phyloP scores from a whole-genome alignment of 2,797 vertebrate genomes.

The Rhincodon typus region DNA sequence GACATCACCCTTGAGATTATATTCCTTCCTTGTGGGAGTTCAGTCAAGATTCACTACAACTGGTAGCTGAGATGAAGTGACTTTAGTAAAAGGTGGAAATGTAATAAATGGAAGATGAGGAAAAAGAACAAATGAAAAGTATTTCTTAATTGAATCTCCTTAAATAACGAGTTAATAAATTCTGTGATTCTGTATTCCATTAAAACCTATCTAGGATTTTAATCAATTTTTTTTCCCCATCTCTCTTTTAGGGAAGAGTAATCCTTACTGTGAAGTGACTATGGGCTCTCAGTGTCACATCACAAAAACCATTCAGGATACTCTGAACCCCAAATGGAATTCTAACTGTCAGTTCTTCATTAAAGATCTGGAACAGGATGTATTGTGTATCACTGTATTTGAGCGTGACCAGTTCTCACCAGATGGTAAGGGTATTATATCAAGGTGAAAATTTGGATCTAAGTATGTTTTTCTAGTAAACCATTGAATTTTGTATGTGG shows the following conservation, averaged over 20 bases:
- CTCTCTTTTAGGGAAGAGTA: conserved; percentile 77
- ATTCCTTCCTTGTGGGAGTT: neutral
- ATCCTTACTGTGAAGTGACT: conserved; percentile 96
- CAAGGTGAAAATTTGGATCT: neutral
- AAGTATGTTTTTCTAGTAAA: neutral
- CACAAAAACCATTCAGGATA: conserved; percentile 97
- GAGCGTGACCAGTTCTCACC: conserved; percentile 98
- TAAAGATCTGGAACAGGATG: conserved; percentile 94
- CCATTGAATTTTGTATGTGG: neutral
- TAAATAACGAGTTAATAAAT: neutral
- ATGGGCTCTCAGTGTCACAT: conserved; percentile 99
- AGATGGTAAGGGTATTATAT: conserved; percentile 66
- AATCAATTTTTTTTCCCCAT: neutral
- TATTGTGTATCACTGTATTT: conserved; percentile 94
- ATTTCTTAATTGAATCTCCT: neutral
- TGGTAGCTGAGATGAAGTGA: neutral
- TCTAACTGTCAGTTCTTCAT: conserved; percentile 99
- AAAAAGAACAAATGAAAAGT: neutral
- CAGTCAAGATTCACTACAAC: neutral
- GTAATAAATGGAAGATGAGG: neutral
- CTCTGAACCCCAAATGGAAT: conserved; percentile 95
- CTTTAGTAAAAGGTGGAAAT: neutral
- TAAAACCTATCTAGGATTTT: neutral
- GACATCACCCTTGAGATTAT: neutral
- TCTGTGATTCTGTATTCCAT: neutral